Percentiles rank a stretch among this genome's conserved stretches.
Conservation (phyloP, 2,113 vertebrate species). For the Macaca mulatta region DNA sequence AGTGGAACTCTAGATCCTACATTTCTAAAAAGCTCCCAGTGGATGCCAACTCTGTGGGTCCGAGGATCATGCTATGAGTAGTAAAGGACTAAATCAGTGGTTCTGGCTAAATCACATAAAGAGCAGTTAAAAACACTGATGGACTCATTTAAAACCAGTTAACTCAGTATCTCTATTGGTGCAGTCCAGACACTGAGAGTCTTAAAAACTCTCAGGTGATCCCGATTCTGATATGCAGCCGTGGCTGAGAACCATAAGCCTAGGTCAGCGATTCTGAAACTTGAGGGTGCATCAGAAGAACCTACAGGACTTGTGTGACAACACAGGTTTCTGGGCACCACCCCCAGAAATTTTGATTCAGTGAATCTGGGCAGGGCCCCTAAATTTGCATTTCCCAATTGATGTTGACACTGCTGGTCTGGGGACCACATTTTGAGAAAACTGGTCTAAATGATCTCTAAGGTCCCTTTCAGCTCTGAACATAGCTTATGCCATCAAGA, state of each 20-base stretch:
- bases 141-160: background rate
- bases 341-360: background rate
- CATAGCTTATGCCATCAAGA: background rate
- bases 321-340: background rate
- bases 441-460: background rate
- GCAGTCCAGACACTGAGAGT: background rate
- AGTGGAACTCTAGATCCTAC: background rate
- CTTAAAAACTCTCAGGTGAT: background rate
- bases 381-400: background rate
- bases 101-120: background rate
- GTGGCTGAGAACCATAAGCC: background rate
- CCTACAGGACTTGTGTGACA: background rate
- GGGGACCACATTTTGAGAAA: background rate
- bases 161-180: background rate
- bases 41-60: background rate
- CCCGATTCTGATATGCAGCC: background rate
- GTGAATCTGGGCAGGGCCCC: background rate
- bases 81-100: background rate
- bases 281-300: background rate
- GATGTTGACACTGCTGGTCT: background rate
- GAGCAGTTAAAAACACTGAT: background rate
- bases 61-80: background rate
- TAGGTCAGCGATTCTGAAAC: background rate
- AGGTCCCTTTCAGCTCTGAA: background rate
- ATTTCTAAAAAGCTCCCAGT: background rate